Conservation (phyloP, 1,140 invertebrate species). For the Leptinotarsa undecemlineata region DNA sequence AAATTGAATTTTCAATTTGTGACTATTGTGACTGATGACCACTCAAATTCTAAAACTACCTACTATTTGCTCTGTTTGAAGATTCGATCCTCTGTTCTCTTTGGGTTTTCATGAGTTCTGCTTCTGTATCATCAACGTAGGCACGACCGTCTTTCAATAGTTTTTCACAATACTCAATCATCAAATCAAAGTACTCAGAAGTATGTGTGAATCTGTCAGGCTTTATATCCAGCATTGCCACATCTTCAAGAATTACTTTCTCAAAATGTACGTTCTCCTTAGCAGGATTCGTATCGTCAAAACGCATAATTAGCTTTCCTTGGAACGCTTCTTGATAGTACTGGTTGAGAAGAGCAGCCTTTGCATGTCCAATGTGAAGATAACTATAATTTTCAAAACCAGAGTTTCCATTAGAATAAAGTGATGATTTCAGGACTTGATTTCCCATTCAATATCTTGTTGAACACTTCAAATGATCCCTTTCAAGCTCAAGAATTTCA, state of each 20-base stretch:
- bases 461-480: neutral
- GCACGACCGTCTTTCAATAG: constrained; percentile 88
- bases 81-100: constrained; percentile 89
- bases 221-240: constrained; percentile 88
- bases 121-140: constrained; percentile 95
- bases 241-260: constrained; percentile 94
- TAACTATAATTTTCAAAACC: constrained; percentile 58
- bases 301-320: constrained; percentile 96
- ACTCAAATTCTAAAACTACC: constrained; percentile 45
- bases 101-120: constrained; percentile 93
- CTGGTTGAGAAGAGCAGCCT: constrained; percentile 97
- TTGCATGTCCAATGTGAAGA: constrained; percentile 98
- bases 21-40: no score
- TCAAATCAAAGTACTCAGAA: constrained; percentile 94
- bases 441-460: neutral
- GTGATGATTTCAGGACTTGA: neutral
- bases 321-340: constrained; percentile 94
- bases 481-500: neutral
- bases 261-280: constrained; percentile 99
- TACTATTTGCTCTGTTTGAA: constrained; percentile 83
- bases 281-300: constrained; percentile 99
- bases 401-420: neutral
- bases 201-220: constrained; percentile 94
- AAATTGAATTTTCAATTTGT: no score
- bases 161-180: constrained; percentile 86